These are phyloP conservation scores for Otus sunia DNA, from an alignment of 2,113 vertebrate genomes.

Conservation along the genomic window DNA sequence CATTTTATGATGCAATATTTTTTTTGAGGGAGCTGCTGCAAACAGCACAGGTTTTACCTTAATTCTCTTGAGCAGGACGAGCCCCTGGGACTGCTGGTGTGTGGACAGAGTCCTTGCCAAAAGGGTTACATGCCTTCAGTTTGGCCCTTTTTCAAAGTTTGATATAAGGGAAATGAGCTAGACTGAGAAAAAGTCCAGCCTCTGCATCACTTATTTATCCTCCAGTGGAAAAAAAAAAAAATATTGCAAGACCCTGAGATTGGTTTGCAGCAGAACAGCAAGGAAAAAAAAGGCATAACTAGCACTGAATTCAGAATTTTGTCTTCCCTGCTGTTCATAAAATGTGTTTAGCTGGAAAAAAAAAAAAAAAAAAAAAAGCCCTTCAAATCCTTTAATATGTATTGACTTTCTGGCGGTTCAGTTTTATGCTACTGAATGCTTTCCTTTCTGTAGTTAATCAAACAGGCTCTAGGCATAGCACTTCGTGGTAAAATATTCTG, in stretches of 20 bases:
- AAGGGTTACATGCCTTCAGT: background rate
- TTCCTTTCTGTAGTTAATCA: constrained; percentile 14
- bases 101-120: background rate
- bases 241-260: background rate
- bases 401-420: constrained; percentile 28
- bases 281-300: background rate
- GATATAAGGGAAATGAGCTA: background rate
- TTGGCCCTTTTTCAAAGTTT: background rate
- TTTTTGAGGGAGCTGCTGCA: background rate
- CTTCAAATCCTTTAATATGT: constrained; percentile 15
- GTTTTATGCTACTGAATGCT: background rate
- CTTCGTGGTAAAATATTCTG: constrained; percentile 40
- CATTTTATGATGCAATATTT: background rate
- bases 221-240: background rate
- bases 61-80: background rate
- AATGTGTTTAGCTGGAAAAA: background rate
- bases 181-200: background rate
- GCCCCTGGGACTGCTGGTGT: background rate
- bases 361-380: background rate
- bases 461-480: background rate
- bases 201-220: background rate
- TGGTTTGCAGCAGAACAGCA: background rate
- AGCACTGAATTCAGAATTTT: background rate
- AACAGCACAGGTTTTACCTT: background rate
- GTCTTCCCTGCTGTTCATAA: background rate